Percentiles rank a stretch among this genome's conserved stretches.
Evolutionary conservation across 2,797 vertebrate genomes (phyloP).

Genomic region (Argyrosomus regius): DNA sequence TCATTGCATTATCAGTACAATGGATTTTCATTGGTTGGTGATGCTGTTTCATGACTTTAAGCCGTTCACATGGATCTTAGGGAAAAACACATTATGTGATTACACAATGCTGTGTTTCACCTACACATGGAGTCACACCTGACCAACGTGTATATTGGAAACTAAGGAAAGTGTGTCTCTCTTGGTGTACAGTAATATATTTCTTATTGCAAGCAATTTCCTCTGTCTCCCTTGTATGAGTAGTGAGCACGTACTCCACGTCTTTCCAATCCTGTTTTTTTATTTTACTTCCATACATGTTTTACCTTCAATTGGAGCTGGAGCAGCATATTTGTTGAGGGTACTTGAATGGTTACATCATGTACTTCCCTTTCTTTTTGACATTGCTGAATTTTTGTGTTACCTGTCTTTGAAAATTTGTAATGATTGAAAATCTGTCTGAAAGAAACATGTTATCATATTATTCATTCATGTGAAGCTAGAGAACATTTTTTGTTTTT

Average conservation of each 20-base stretch:
- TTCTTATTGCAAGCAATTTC: not conserved
- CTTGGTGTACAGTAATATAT: not conserved
- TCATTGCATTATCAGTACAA: not conserved
- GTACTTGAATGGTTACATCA: not conserved
- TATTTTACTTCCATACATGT: not conserved
- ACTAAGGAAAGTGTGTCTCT: not conserved
- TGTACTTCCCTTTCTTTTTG: not conserved
- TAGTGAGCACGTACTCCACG: not conserved
- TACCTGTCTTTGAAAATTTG: not conserved
- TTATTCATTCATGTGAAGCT: too few species aligned
- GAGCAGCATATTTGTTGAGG: not conserved
- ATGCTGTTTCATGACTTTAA: not conserved
- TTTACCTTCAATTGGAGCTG: not conserved
- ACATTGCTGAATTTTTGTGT: too few species aligned
- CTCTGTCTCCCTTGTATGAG: not conserved
- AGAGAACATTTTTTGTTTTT: not conserved
- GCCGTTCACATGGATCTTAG: not conserved
- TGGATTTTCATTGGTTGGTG: not conserved
- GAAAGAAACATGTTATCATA: not conserved
- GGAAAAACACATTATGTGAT: not conserved
- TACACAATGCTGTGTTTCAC: not conserved
- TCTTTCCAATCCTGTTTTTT: not conserved
- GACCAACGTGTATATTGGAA: not conserved
- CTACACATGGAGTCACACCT: not conserved
- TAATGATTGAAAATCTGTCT: not conserved